These are phyloP conservation scores for human (Homo sapiens) DNA, from an alignment of 2,113 vertebrate genomes.

Conservation along the genomic window GRCh38 chr13:83703501-83704000, in stretches of 20 bases:
- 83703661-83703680: neutral
- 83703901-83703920: neutral
- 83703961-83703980: neutral
- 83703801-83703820: neutral
- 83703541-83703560: neutral
- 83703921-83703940: neutral
- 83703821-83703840: neutral
- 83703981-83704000: neutral
- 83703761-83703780: neutral
- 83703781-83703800: neutral
- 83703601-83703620: neutral
- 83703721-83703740: neutral
- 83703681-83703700: slow-evolving; percentile 29
- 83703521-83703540: neutral
- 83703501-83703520: neutral
- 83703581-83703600: neutral
- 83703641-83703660: neutral
- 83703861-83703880: neutral
- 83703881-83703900: neutral
- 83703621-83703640: neutral
- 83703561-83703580: neutral
- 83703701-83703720: neutral
- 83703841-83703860: neutral
- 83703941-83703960: neutral
- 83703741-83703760: neutral